phyloP scores from a whole-genome alignment of 37 sponge, comb jelly and placozoan genomes.

The Aphrocallistes beatrix region DNA sequence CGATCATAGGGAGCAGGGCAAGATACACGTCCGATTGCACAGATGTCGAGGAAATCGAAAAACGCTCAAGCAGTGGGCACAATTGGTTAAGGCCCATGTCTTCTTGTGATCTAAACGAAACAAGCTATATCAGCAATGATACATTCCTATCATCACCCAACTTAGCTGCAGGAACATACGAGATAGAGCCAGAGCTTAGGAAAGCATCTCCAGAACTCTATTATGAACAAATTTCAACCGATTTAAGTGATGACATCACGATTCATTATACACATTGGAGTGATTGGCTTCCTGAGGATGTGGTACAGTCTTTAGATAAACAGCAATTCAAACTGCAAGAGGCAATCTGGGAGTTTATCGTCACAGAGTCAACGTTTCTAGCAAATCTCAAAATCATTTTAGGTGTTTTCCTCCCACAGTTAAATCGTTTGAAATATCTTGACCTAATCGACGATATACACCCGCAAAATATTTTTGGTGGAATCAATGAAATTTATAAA shows the following conservation, averaged over 20 bases:
- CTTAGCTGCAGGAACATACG: background rate
- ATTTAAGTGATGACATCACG: background rate
- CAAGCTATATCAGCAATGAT: no score
- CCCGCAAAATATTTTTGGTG: background rate
- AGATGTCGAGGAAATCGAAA: background rate
- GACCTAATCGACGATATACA: background rate
- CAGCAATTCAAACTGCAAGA: background rate
- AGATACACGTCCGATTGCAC: no score
- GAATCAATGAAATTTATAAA: background rate
- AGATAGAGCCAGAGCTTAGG: background rate
- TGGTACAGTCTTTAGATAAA: background rate
- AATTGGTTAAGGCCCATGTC: background rate
- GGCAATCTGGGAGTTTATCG: background rate
- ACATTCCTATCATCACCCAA: no score
- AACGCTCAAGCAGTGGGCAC: background rate
- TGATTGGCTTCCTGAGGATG: background rate
- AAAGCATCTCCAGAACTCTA: background rate
- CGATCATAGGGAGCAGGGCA: no score
- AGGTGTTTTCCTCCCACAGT: background rate
- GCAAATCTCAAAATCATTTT: slow-evolving; percentile 3
- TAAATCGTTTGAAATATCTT: background rate
- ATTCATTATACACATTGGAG: background rate
- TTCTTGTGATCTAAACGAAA: no score
- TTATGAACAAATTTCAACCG: background rate
- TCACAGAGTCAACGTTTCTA: background rate